Conservation (phyloP, 2,888 invertebrate species). For the Scrobipalpa atriplicella region DNA sequence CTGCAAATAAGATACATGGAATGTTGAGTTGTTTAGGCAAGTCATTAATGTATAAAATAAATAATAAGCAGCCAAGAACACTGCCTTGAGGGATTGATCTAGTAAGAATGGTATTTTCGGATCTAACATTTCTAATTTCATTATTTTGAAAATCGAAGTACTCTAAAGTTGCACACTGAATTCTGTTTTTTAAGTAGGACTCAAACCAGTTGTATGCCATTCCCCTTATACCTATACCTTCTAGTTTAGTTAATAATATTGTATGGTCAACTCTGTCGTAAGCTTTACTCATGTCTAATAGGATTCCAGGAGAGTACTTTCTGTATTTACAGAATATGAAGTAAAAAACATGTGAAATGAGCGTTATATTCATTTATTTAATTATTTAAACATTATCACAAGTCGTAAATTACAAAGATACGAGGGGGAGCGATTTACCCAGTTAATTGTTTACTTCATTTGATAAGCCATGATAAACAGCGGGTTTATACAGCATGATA, state of each 20-base stretch:
- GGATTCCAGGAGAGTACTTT: neutral
- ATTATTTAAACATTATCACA: constrained; percentile 24
- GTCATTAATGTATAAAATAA: too few relatives aligned
- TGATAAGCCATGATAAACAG: neutral
- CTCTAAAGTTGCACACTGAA: too few relatives aligned
- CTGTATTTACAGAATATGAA: neutral
- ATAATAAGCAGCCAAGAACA: too few relatives aligned
- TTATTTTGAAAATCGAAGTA: too few relatives aligned
- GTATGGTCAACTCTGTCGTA: neutral
- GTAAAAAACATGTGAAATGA: neutral
- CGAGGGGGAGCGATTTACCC: neutral
- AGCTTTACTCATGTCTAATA: constrained; percentile 11
- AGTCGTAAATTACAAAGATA: constrained; percentile 20
- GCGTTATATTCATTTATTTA: neutral
- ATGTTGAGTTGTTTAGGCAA: too few relatives aligned
- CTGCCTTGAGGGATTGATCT: too few relatives aligned
- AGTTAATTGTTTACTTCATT: neutral
- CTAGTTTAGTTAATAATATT: neutral
- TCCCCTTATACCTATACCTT: neutral
- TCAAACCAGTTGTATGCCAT: constrained; percentile 1
- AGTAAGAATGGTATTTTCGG: too few relatives aligned
- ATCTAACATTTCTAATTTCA: too few relatives aligned
- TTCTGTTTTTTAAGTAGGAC: too few relatives aligned
- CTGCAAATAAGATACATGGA: too few relatives aligned
- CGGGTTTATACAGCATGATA: neutral